Evolutionary conservation across 2,888 invertebrate genomes (phyloP), one percentile per base, ranked within the genome.

Genomic region (Geophilus truncorum): DNA sequence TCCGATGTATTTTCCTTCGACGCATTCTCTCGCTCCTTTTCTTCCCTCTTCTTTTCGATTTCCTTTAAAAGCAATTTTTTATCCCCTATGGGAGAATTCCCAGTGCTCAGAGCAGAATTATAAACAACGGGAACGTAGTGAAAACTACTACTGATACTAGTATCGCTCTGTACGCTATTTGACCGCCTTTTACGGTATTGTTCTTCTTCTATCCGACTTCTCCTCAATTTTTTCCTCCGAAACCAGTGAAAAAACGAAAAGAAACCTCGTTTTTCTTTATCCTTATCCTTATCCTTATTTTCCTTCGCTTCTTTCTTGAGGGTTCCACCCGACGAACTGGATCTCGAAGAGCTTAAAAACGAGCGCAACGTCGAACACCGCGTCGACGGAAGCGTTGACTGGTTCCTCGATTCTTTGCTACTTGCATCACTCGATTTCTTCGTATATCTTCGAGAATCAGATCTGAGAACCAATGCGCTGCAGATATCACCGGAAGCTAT

Each of bases 171-270:
- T 15, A 81, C 25, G 57, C 81, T 81, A 18, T 34, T 45, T 7
- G 81, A 34, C 36, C 75, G 77, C 28, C 70, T 25, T 70, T n/a
- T 70, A 10, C 70, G 25, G 7, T 25, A 62, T 3, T 80, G 18
- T 9, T 70, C 75, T 45, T 75, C 28, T 15, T 80, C 79, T 18
- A 25, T 28, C 36, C 57, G 18, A 9, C 57, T 28, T 1, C 40
- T 23, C 18, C 78, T 80, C 70, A 78, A 70, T 34, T 70, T 76
- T 21, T 34, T 80, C 9, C 80, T n/a, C n/a, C 82, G 80, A 28
- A 82, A 32, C 82, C 82, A 82, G n/a, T 81, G 80, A 21, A 82
- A 80, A 30, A 82, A 82, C 21, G 79, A 62, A 57, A 82, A 82
- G 10, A 81, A 57, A 6, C 82, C 81, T 25, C 28, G 25, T 28